Evolutionary conservation across 2,113 vertebrate species (phyloP).

Genomic region (Pachycephala philippinensis): DNA sequence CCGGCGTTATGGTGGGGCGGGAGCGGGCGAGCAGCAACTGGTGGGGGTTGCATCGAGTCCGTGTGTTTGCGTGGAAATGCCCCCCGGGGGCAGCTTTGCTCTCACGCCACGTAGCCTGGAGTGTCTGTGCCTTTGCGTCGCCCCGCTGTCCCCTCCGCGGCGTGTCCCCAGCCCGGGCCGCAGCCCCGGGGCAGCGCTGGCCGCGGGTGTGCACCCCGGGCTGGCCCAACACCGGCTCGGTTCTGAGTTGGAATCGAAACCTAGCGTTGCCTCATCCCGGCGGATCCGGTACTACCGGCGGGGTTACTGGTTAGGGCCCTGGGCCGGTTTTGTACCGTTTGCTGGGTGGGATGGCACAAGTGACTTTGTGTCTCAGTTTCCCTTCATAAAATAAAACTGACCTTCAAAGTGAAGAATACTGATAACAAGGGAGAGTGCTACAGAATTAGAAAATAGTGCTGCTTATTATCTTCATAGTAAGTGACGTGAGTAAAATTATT

Average conservation of each 20-base stretch:
- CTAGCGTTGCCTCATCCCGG: fast-evolving
- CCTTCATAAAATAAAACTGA: not conserved
- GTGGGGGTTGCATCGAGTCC: not conserved
- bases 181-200: not conserved
- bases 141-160: no score
- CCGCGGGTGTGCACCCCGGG: not conserved
- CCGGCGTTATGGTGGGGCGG: not conserved
- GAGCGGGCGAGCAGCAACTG: not conserved
- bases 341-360: not conserved
- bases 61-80: not conserved
- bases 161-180: not conserved
- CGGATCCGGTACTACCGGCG: not conserved
- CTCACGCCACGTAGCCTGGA: fast-evolving
- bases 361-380: not conserved
- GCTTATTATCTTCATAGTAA: not conserved
- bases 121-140: not conserved
- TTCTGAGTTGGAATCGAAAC: not conserved
- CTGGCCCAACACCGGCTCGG: fast-evolving
- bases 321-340: not conserved
- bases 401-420: not conserved
- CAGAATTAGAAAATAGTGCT: not conserved
- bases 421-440: not conserved
- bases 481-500: fast-evolving
- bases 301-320: not conserved
- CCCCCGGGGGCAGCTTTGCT: not conserved